Base-by-base conservation (phyloP, 1,140 invertebrate species). In the Bombus breviceps region DNA sequence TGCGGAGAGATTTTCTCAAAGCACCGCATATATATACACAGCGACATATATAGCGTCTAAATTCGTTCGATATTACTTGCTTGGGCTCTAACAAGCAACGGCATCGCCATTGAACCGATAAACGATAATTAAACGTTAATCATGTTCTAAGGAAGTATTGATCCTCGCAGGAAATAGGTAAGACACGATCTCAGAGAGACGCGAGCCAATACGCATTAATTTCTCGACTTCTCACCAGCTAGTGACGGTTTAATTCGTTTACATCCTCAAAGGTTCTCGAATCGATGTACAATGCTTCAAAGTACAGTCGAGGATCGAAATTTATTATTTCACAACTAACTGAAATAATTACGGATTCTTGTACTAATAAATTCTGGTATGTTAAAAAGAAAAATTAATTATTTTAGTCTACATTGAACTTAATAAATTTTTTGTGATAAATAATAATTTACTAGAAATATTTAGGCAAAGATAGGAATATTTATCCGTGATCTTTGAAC, bases 111-210 rank as follows among this genome's bases (percentile, higher is more conserved):
- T 69, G 37, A 78, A 28, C 72, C 64, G 39, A 68, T 79, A 80
- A 85, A 62, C 83, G 68, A 32, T 72, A 64, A 80, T 80, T 80
- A 85, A 57, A 85, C 77, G 76, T 62, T 71, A 69, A 84, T 79
- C 53, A 32, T 18, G 25, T 77, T 79, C 37, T 43, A 59, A 79
- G 83, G 83, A 79, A 84, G 71, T 84, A 84, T 84, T 79, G 76
- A 79, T 72, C 53, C 18, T 37, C 32, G 68, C n/a, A 25, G 25
- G 25, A 41, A 47, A 34, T 18, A 32, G 15, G 25, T 28, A 41
- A 57, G 57, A 41, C 69, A 81, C 59, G 41, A 72, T 81, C 59
- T 72, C 47, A 74, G 62, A 74, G 62, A 81, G 59, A n/a, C 28
- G 34, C 62, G 8, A 43, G 47, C 34, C 78, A 66, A 66, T 74